Evolutionary conservation across 2,888 invertebrate species (phyloP), one percentile per base, ranked within the genome.

Genomic region (Dryococelus australis): DNA sequence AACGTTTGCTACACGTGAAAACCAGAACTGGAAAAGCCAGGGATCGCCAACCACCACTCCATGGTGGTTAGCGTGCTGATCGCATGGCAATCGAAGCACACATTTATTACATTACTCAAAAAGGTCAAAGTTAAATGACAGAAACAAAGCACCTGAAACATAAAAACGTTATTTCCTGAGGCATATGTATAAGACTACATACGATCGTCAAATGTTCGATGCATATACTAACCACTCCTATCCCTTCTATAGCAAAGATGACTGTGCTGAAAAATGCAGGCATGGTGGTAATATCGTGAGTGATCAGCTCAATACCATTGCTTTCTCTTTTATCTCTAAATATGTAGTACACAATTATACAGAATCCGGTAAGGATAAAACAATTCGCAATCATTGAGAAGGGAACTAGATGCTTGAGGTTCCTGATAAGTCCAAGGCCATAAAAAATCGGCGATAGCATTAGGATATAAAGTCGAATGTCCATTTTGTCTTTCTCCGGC

Each of bases 211-310:
- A 35, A 35, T 35, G 35, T 35, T 35, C 4, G 1, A 35, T 35
- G 35, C 35, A 35, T 35, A 35, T 35, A 90, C 91, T 90, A 89
- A 92, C 92, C 89, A 92, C 91, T 90, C 97, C 97, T 90, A 99
- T 99, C 12, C 99, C 99, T 94, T 99, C 99, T 95, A 99, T 99
- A 0, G 99, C 98, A 92, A 99, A 99, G 87, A 99, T 97, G 0
- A 98, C 98, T 47, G 99, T 96, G 65, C 99, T 98, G 93, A 99
- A 99, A 94, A 98, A 99, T 86, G 97, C 94, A 0, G 99, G 98
- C 92, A 98, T 95, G 84, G 94, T 93, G 28, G 80, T n/a, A 13
- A 80, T 80, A 0, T 92, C 90, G 53, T 95, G 79, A 2, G 93
- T 89, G 12, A 87, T 13, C 28, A 90, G 89, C 6, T 78, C 65